Evolutionary conservation across 1,140 invertebrate genomes (phyloP).

Genomic region (Magallana ariakensis): DNA sequence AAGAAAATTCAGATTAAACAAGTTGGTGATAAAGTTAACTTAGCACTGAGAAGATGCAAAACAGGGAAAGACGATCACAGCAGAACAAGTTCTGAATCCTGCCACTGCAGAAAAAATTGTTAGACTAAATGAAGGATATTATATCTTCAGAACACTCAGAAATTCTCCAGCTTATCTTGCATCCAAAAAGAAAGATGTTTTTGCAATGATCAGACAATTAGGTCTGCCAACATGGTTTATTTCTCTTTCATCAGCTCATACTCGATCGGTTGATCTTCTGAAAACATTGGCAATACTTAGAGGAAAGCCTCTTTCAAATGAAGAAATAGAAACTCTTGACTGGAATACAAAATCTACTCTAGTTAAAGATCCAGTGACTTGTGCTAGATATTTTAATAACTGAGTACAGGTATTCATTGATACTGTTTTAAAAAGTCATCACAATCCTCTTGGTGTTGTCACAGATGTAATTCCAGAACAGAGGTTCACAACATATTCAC

Average conservation of each 20-base stretch:
- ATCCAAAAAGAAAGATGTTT: slow-evolving; percentile 59
- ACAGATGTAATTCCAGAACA: slow-evolving; percentile 56
- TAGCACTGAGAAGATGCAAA: slow-evolving; percentile 55
- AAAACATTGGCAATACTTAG: slow-evolving; percentile 43
- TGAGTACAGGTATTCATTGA: slow-evolving; percentile 53
- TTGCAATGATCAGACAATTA: slow-evolving; percentile 65
- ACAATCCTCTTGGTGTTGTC: slow-evolving; percentile 49
- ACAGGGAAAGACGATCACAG: slow-evolving; percentile 47
- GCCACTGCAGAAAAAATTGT: slow-evolving; percentile 48
- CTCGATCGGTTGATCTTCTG: slow-evolving; percentile 56
- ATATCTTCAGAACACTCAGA: slow-evolving; percentile 52
- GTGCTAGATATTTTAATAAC: slow-evolving; percentile 57
- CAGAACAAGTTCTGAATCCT: slow-evolving; percentile 34
- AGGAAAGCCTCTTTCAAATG: slow-evolving; percentile 44
- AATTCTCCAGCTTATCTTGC: slow-evolving; percentile 60
- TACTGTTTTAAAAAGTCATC: slow-evolving; percentile 47
- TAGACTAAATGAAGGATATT: slow-evolving; percentile 60
- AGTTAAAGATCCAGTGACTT: slow-evolving; percentile 59
- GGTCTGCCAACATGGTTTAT: slow-evolving; percentile 59
- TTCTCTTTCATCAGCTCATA: slow-evolving; percentile 59
- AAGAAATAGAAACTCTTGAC: slow-evolving; percentile 43
- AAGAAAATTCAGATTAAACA: slow-evolving; percentile 59
- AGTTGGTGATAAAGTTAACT: slow-evolving; percentile 47
- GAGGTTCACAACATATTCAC: slow-evolving; percentile 57
- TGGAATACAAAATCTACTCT: slow-evolving; percentile 53